Evolutionary conservation across 1,140 invertebrate species (phyloP), one percentile per base, ranked within the genome.

Genomic region (Aricia agestis): DNA sequence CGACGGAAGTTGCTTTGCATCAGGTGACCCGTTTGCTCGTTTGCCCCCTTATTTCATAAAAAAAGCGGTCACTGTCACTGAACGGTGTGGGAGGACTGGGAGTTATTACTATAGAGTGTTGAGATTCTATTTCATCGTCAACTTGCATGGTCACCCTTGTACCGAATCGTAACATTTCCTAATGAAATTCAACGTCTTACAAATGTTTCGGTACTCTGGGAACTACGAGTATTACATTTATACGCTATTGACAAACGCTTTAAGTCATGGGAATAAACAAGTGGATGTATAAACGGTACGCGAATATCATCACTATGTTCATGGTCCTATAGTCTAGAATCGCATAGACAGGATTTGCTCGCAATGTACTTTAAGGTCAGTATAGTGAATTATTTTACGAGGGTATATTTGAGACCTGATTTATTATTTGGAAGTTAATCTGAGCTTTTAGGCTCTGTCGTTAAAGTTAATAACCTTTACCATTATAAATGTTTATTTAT

Each of bases 191-290:
- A 18, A 19, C 59, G 59, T 63, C 17, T 63, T 25, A 19, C 59
- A 25, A 63, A 63, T 25, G 59, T 63, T 63, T 63, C 18, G 59
- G 59, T 63, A 63, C 25, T 63, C 59, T 63, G 59, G 59, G 59
- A 63, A 63, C 19, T 63, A n/a, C n/a, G n/a, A n/a, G n/a, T n/a
- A 19, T 63, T 19, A 19, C 59, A 63, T 63, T 63, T 19, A 63
- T 63, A 63, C 59, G 10, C 19, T 63, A 63, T 63, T 63, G 59
- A 63, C 59, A 19, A 63, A 63, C 19, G 59, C 17, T 19, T 42
- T 25, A 25, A 63, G 59, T 25, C 59, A 63, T 63, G 59, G 59
- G 59, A 63, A 63, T 25, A 19, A 25, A 9, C 59, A 17, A 59
- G 58, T 52, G 17, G 17, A 17, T 59, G 9, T 52, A 13, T 15